phyloP scores from a whole-genome alignment of 1,140 invertebrate genomes.

The Periplaneta americana region DNA sequence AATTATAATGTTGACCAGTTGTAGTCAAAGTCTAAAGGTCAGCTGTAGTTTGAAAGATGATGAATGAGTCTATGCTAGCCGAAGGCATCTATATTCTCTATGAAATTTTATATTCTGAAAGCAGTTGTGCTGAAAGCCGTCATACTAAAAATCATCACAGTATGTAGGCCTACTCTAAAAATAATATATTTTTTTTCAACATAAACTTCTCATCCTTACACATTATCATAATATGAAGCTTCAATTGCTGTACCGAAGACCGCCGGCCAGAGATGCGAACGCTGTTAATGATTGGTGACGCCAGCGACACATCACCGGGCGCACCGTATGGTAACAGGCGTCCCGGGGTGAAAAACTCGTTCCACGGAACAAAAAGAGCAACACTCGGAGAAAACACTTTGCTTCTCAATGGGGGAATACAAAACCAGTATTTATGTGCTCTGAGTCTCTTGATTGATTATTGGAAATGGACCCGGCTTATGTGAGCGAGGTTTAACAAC shows the following conservation, averaged over 20 bases:
- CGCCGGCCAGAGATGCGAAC: neutral
- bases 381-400: neutral
- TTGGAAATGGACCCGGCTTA: neutral
- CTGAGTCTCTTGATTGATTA: neutral
- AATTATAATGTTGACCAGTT: too few species aligned
- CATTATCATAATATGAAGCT: too few species aligned
- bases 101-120: too few species aligned
- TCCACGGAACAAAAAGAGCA: neutral
- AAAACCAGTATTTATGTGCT: neutral
- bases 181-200: too few species aligned
- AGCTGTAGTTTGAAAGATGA: too few species aligned
- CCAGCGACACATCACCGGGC: neutral
- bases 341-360: neutral
- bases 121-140: too few species aligned
- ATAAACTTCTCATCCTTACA: too few species aligned
- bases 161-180: too few species aligned
- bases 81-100: too few species aligned
- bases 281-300: neutral
- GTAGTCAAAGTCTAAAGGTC: too few species aligned
- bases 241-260: neutral
- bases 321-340: neutral
- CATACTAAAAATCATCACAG: too few species aligned
- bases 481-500: neutral
- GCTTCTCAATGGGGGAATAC: neutral
- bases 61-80: too few species aligned